Conservation (phyloP, 2,797 vertebrate genomes). For the Tokudaia muenninki region DNA sequence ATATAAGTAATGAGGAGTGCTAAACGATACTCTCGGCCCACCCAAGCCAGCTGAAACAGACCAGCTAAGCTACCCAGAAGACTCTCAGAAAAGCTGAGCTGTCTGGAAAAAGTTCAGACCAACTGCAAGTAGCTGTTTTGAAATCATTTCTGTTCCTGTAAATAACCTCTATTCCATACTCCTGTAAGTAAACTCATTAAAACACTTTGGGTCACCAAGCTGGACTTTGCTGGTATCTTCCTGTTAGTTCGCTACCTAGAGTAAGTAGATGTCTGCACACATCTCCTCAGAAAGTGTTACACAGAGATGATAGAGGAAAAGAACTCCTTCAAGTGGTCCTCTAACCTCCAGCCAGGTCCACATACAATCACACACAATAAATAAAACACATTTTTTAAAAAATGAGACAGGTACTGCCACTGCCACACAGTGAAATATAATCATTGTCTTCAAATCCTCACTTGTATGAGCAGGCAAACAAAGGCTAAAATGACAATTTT, state of each 20-base stretch:
- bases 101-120: background rate
- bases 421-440: background rate
- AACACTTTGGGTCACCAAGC: background rate
- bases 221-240: background rate
- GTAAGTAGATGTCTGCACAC: background rate
- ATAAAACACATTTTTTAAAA: background rate
- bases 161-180: background rate
- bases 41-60: background rate
- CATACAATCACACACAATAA: background rate
- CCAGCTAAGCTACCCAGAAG: background rate
- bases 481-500: constrained; percentile 19
- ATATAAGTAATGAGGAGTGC: background rate
- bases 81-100: background rate
- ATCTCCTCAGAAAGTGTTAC: background rate
- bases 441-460: background rate
- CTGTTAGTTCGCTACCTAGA: background rate
- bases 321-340: background rate
- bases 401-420: background rate
- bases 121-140: background rate
- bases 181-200: background rate
- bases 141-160: background rate
- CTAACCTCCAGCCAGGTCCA: background rate
- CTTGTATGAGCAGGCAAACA: constrained; percentile 23
- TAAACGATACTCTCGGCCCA: background rate
- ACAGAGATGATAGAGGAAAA: background rate